Percentiles rank a stretch among this genome's conserved stretches.
Evolutionary conservation across 1,140 invertebrate species (phyloP).

Genomic region (Neuroterus valhalla): DNA sequence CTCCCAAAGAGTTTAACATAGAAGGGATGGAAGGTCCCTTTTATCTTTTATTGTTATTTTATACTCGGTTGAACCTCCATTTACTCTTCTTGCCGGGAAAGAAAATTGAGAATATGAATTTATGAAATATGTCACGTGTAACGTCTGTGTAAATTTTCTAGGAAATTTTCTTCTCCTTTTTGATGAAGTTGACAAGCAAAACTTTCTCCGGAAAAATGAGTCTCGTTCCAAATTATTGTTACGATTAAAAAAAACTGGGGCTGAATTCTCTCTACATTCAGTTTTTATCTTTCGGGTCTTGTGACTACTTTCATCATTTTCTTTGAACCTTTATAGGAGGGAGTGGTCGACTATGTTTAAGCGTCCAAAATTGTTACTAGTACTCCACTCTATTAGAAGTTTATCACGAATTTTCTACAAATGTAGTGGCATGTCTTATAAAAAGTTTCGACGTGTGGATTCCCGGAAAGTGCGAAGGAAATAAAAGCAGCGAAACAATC

Average conservation of each 20-base stretch:
- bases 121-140: background rate
- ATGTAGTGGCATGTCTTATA: background rate
- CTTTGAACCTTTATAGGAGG: too few relatives aligned
- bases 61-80: background rate
- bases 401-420: background rate
- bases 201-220: too few relatives aligned
- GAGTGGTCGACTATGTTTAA: too few relatives aligned
- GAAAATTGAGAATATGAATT: background rate
- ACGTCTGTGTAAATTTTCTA: background rate
- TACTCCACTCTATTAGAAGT: background rate
- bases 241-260: too few relatives aligned
- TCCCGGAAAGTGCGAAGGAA: background rate
- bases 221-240: too few relatives aligned
- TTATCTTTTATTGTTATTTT: conserved; percentile 11
- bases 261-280: too few relatives aligned
- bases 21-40: background rate
- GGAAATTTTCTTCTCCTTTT: background rate
- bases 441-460: background rate
- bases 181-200: too few relatives aligned
- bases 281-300: too few relatives aligned
- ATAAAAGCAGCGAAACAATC: background rate
- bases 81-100: background rate
- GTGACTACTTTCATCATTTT: too few relatives aligned
- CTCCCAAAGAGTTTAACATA: background rate
- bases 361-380: too few relatives aligned